A percentile compares a stretch with the other conserved stretches of the same genome.
phyloP scores from a whole-genome alignment of 2,888 invertebrate genomes.

The Nephrotoma appendiculata region DNA sequence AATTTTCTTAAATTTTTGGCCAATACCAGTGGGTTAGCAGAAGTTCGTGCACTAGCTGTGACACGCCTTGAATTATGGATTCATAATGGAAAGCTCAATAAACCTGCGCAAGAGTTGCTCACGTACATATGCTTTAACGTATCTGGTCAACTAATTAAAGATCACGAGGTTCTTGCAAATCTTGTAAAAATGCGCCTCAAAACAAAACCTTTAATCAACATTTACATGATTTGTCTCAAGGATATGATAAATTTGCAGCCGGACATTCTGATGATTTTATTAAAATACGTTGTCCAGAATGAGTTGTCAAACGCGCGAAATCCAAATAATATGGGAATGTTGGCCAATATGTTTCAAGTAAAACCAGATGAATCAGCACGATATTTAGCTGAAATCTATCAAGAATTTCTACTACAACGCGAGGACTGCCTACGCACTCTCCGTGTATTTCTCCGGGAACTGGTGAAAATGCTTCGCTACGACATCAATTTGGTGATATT shows the following conservation, averaged over 20 bases:
- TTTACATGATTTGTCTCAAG: slow-evolving; percentile 77
- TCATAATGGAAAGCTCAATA: slow-evolving; percentile 88
- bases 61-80: slow-evolving; percentile 79
- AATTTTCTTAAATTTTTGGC: slow-evolving; percentile 77
- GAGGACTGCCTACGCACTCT: slow-evolving; percentile 85
- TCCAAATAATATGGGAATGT: slow-evolving; percentile 88
- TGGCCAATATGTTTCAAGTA: slow-evolving; percentile 77
- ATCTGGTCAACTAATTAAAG: slow-evolving; percentile 47
- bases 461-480: slow-evolving; percentile 67
- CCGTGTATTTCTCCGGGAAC: slow-evolving; percentile 74
- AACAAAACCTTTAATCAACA: slow-evolving; percentile 80
- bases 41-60: slow-evolving; percentile 38
- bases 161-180: slow-evolving; percentile 65
- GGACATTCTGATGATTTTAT: slow-evolving; percentile 67
- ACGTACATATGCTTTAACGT: slow-evolving; percentile 87
- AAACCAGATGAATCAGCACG: slow-evolving; percentile 69
- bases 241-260: slow-evolving; percentile 78
- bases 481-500: slow-evolving; percentile 69
- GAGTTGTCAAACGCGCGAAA: slow-evolving; percentile 85
- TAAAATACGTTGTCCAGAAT: slow-evolving; percentile 89
- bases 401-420: slow-evolving; percentile 71
- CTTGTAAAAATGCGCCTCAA: slow-evolving; percentile 84
- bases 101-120: slow-evolving; percentile 81
- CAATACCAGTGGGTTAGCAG: slow-evolving; percentile 72
- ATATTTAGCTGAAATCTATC: slow-evolving; percentile 68